Evolutionary conservation across 53 echinoderm and acorn worm species (phyloP).

Genomic region (Pentamera pediparva): DNA sequence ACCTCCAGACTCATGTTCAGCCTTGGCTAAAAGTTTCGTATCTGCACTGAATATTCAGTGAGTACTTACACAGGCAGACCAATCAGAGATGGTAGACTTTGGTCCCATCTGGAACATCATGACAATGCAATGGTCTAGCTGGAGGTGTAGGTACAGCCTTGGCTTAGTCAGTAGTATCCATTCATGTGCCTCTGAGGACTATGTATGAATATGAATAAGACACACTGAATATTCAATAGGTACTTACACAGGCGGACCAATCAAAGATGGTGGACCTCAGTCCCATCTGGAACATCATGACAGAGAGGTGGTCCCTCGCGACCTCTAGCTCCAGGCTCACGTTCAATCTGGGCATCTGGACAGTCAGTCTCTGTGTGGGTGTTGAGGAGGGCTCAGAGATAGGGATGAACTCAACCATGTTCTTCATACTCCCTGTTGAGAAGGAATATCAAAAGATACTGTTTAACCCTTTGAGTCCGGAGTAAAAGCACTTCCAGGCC

Average conservation of each 20-base stretch:
- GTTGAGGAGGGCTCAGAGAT: conserved; percentile 47
- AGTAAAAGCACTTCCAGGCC: too few species aligned
- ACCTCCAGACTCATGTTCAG: too few species aligned
- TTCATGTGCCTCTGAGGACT: too few species aligned
- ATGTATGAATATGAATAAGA: too few species aligned
- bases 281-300: conserved; percentile 65
- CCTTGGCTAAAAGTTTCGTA: too few species aligned
- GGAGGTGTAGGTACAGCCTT: too few species aligned
- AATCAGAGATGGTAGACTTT: too few species aligned
- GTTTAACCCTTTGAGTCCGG: background rate
- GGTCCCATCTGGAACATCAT: too few species aligned
- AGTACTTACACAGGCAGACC: too few species aligned
- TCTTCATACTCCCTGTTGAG: conserved; percentile 75
- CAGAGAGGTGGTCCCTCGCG: conserved; percentile 68
- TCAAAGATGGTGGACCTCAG: conserved; percentile 58
- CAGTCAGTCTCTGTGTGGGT: conserved; percentile 60
- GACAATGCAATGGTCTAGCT: too few species aligned
- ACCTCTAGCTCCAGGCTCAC: conserved; percentile 70
- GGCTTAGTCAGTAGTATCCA: background rate
- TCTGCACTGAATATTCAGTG: too few species aligned
- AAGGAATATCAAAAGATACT: background rate
- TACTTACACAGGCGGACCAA: conserved; percentile 74
- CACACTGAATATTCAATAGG: background rate
- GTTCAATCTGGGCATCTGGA: conserved; percentile 68
- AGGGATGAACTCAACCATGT: conserved; percentile 85